These are phyloP conservation scores for Caenorhabditis sp. DNA, from an alignment of 2,888 invertebrate species.

Conservation along the genomic window DNA sequence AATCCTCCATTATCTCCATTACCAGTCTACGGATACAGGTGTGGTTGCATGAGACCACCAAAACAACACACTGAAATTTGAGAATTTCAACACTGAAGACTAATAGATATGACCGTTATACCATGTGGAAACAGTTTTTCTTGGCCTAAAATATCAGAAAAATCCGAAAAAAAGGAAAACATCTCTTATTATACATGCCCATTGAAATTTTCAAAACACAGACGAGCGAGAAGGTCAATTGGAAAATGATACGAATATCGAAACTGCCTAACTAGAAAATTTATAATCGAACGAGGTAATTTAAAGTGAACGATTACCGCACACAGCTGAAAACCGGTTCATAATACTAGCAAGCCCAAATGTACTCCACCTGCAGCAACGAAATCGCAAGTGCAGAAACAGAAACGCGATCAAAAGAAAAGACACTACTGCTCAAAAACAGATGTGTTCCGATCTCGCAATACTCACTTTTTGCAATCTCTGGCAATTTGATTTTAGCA, in stretches of 20 bases:
- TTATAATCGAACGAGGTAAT: conserved; percentile 1
- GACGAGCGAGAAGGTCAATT: neutral
- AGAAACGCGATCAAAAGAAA: conserved; percentile 33
- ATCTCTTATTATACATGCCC: too few species aligned
- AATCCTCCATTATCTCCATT: too few species aligned
- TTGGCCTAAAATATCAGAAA: too few species aligned
- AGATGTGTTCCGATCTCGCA: conserved; percentile 41
- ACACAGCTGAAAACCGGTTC: conserved; percentile 3
- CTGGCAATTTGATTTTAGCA: conserved; percentile 8
- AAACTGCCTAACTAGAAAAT: neutral
- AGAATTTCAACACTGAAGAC: too few species aligned
- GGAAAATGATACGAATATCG: neutral
- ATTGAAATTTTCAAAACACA: too few species aligned
- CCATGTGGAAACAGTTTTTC: too few species aligned
- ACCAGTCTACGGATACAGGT: too few species aligned
- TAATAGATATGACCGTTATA: too few species aligned
- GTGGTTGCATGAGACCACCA: too few species aligned
- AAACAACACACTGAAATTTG: too few species aligned
- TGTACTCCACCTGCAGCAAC: conserved; percentile 29
- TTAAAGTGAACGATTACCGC: neutral
- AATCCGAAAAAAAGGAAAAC: too few species aligned
- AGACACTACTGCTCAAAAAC: conserved; percentile 50
- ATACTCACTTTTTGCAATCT: conserved; percentile 1
- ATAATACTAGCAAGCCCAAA: neutral
- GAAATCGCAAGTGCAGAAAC: conserved; percentile 54